phyloP scores from a whole-genome alignment of 2,888 invertebrate species.

The Cynaeus angustus region DNA sequence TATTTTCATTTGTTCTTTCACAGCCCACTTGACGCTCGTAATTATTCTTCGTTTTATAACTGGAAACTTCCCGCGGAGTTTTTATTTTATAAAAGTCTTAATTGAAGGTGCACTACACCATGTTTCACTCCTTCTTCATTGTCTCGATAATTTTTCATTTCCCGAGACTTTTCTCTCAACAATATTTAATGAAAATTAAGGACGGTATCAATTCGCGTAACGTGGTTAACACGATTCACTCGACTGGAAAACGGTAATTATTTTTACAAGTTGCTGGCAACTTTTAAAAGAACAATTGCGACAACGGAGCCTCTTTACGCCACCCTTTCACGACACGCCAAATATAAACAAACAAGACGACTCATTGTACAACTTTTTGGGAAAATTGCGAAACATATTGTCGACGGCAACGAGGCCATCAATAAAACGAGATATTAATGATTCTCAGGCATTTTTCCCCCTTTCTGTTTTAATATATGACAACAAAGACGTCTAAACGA shows the following conservation, averaged over 20 bases:
- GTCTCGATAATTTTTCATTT: slow-evolving; percentile 71
- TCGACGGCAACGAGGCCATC: slow-evolving; percentile 32
- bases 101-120: slow-evolving; percentile 70
- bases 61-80: slow-evolving; percentile 58
- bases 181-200: slow-evolving; percentile 71
- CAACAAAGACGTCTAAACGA: background rate
- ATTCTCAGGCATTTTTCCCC: slow-evolving; percentile 12
- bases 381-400: slow-evolving; percentile 43
- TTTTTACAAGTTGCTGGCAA: slow-evolving; percentile 62
- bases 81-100: slow-evolving; percentile 64
- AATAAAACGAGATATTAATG: slow-evolving; percentile 45
- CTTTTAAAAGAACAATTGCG: slow-evolving; percentile 39
- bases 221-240: slow-evolving; percentile 62
- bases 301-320: no score
- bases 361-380: slow-evolving; percentile 43
- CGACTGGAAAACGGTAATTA: slow-evolving; percentile 65
- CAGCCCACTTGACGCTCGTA: slow-evolving; percentile 69
- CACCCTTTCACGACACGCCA: no score
- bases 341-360: slow-evolving; percentile 45
- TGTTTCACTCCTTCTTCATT: slow-evolving; percentile 68
- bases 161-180: slow-evolving; percentile 54
- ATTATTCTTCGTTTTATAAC: slow-evolving; percentile 67
- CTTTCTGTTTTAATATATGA: slow-evolving; percentile 2
- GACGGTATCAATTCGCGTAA: slow-evolving; percentile 64
- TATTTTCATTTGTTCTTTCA: slow-evolving; percentile 71